Conservation (phyloP, 2,888 invertebrate genomes). For the Drosophila phalerata region DNA sequence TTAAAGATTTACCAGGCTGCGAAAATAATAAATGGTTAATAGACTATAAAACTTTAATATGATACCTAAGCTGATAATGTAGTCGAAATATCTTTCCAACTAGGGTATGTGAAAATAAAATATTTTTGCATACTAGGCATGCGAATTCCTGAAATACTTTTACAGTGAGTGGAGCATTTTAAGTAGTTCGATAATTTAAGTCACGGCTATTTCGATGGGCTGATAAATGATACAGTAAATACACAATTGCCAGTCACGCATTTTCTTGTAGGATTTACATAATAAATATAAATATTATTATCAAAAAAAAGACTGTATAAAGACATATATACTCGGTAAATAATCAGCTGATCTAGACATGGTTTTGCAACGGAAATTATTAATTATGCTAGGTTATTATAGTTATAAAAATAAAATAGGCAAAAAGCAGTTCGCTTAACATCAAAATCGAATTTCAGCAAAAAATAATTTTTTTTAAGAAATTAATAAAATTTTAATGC, state of each 20-base stretch:
- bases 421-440: constrained; percentile 5
- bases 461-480: no score
- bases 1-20: no score
- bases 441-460: no score
- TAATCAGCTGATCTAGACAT: constrained; percentile 39
- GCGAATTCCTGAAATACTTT: constrained; percentile 54
- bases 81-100: not conserved
- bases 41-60: not conserved
- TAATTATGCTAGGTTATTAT: constrained; percentile 8
- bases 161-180: constrained; percentile 33
- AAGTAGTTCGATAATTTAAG: constrained; percentile 40
- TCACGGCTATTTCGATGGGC: constrained; percentile 36
- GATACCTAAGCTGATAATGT: no score
- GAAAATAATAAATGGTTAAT: not conserved
- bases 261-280: constrained; percentile 30
- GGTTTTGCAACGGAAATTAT: not conserved
- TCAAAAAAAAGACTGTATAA: constrained; percentile 23
- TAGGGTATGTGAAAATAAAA: constrained; percentile 13
- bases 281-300: constrained; percentile 26
- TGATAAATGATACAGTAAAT: constrained; percentile 52
- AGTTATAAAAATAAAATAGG: constrained; percentile 14
- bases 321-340: not conserved
- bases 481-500: no score
- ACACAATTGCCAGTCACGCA: constrained; percentile 37
- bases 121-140: constrained; percentile 7